phyloP scores from a whole-genome alignment of 2,113 vertebrate species.

The Setophaga kirtlandii region DNA sequence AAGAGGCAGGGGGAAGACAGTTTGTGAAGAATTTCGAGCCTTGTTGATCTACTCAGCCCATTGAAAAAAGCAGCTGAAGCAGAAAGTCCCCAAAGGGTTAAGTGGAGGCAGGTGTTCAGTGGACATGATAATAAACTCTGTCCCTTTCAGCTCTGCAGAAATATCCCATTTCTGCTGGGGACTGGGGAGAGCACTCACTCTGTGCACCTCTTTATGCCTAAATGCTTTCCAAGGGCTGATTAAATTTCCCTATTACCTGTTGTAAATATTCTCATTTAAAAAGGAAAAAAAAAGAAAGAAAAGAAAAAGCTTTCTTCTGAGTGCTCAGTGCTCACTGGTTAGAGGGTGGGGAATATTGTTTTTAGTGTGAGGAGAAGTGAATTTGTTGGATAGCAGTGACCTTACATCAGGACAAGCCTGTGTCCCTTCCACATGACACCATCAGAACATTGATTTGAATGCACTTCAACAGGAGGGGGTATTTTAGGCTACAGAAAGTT shows the following conservation, averaged over 20 bases:
- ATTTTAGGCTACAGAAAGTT: neutral
- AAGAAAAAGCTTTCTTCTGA: neutral
- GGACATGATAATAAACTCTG: constrained; percentile 14
- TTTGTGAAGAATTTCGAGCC: constrained; percentile 57
- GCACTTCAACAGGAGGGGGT: neutral
- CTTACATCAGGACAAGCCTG: neutral
- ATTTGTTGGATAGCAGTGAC: neutral
- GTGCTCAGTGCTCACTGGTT: neutral
- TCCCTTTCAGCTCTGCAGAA: neutral
- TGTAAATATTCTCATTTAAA: neutral
- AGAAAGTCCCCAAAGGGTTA: constrained; percentile 82
- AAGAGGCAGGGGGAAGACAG: constrained; percentile 7
- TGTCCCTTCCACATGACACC: neutral
- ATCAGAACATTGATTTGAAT: neutral
- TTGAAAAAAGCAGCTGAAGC: constrained; percentile 82
- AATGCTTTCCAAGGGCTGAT: neutral
- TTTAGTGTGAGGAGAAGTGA: neutral
- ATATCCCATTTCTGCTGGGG: constrained; percentile 48
- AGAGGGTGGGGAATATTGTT: neutral
- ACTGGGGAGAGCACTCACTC: neutral
- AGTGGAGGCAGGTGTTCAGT: constrained; percentile 80
- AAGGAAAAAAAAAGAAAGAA: no score
- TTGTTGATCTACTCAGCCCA: constrained; percentile 55
- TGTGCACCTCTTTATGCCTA: neutral
- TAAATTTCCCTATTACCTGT: neutral